These are phyloP conservation scores for Ctenodactylus gundi DNA, from an alignment of 2,113 vertebrate species.

Conservation along the genomic window DNA sequence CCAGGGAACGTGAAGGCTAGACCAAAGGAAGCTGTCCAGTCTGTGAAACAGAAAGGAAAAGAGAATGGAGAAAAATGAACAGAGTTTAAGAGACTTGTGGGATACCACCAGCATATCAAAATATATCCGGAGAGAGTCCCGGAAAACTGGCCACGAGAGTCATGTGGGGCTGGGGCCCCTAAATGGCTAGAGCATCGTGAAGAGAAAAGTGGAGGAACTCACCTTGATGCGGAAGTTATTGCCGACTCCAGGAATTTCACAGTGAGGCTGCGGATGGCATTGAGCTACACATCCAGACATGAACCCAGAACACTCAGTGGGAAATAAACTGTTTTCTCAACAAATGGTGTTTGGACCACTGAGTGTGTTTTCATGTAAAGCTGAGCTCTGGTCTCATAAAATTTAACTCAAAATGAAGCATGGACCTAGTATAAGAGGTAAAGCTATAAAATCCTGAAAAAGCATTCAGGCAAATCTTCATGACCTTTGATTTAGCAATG, in stretches of 20 bases:
- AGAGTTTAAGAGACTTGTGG: background rate
- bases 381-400: background rate
- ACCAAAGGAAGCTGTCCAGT: background rate
- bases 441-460: background rate
- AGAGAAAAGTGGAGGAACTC: background rate
- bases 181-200: background rate
- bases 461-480: background rate
- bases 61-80: background rate
- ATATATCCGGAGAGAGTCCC: fast-evolving
- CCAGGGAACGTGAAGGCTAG: background rate
- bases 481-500: no score
- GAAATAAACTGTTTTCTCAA: background rate
- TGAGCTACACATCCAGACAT: background rate
- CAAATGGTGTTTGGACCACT: background rate
- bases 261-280: background rate
- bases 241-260: background rate
- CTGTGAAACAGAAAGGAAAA: background rate
- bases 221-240: background rate
- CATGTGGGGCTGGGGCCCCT: background rate
- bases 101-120: background rate
- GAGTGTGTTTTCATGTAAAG: background rate
- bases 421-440: no score
- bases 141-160: background rate
- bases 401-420: background rate
- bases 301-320: background rate